These are phyloP conservation scores for Cavia porcellus DNA, from an alignment of 2,113 vertebrate genomes.

Conservation along the genomic window DNA sequence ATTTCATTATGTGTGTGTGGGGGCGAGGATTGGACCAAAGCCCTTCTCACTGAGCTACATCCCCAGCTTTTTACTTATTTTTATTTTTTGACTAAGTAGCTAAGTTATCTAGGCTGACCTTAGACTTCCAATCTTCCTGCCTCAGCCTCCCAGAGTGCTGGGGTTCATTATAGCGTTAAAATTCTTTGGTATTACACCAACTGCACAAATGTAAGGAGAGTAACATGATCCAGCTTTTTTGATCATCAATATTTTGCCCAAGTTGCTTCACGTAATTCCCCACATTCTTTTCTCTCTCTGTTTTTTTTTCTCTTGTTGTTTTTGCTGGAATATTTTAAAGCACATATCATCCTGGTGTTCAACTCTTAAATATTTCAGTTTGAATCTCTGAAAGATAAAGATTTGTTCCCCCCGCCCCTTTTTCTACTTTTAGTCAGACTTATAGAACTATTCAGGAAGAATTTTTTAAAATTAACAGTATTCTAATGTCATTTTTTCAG, in stretches of 20 bases:
- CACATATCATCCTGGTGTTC: not conserved
- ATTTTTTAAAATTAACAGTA: not conserved
- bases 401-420: not conserved
- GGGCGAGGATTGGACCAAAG: not conserved
- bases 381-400: not conserved
- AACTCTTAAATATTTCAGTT: not conserved
- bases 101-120: not conserved
- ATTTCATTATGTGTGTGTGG: not conserved
- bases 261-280: not conserved
- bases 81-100: not conserved
- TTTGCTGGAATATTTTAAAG: not conserved
- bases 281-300: not conserved
- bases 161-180: not conserved
- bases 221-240: not conserved
- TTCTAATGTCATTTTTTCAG: not conserved
- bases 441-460: not conserved
- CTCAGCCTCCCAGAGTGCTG: not conserved
- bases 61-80: not conserved
- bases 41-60: not conserved
- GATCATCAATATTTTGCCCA: not conserved
- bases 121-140: not conserved
- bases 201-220: not conserved
- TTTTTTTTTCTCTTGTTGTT: not conserved
- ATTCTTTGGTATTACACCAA: not conserved
- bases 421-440: not conserved